Conservation (phyloP, 1,140 invertebrate species). For the Drosophila tropicalis region DNA sequence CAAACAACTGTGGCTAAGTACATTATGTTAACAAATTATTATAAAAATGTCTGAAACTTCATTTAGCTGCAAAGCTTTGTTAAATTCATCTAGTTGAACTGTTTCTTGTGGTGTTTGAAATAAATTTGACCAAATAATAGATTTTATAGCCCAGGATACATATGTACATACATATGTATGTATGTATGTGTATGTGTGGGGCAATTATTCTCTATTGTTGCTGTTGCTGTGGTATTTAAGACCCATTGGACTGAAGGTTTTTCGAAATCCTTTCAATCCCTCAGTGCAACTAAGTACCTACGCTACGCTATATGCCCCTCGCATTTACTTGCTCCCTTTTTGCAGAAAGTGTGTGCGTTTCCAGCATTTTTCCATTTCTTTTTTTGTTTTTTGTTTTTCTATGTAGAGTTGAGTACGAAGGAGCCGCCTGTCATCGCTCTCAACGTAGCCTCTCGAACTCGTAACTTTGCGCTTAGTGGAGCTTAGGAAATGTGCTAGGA, state of each 20-base stretch:
- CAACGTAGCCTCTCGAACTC: conserved; percentile 21
- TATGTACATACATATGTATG: no score
- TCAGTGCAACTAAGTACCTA: conserved; percentile 13
- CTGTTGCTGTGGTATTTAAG: conserved; percentile 4
- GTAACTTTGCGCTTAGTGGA: conserved; percentile 60
- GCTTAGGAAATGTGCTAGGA: conserved; percentile 54
- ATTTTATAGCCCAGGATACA: not conserved
- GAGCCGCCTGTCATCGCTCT: conserved; percentile 11
- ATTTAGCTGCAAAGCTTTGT: no score
- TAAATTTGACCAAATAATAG: not conserved
- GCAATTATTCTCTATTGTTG: not conserved
- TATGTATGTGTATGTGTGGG: not conserved
- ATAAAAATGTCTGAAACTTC: not conserved
- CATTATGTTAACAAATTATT: not conserved
- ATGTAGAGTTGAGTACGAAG: not conserved
- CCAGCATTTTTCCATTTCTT: not conserved
- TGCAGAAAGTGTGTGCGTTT: not conserved
- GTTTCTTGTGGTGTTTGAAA: no score
- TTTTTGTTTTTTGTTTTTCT: not conserved
- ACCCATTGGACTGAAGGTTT: conserved; percentile 5
- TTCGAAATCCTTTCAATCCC: conserved; percentile 8
- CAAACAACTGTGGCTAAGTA: not conserved
- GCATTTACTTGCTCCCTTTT: not conserved
- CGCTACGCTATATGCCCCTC: not conserved
- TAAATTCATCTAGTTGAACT: no score